Base-by-base conservation (phyloP, 2,888 invertebrate species). In the Pyrochroa serraticornis region DNA sequence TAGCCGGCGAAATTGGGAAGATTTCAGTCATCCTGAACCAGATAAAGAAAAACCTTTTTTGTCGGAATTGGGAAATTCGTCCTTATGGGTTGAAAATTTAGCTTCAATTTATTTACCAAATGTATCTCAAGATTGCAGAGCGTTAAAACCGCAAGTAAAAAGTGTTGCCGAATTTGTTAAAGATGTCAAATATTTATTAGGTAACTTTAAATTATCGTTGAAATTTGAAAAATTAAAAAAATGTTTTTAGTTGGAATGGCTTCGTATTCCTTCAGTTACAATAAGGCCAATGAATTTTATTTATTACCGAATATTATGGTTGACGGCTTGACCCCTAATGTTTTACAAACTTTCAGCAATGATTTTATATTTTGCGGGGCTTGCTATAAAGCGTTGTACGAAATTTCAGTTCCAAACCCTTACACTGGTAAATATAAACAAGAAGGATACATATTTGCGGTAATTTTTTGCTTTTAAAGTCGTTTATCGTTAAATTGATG, bases 1-100 rank as follows among this genome's bases (percentile, higher is more conserved):
- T 43, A 54, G 68, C 30, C 66, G 72, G 37, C 71, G 69, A 54
- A 78, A 69, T 30, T 79, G 79, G 79, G 79, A 79, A 64, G 67
- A 66, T 37, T 73, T 70, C 64, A 75, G 77, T n/a, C 69, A 70
- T 61, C 58, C 71, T 7, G 71, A 70, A 50, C 71, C 76, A 3
- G 70, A 71, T 32, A 77, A 74, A 52, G 78, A 79, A 64, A 60
- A 60, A n/a, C 75, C 75, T 10, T 79, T 79, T 69, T 58, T 77
- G 9, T 71, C 74, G 1, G 79, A 79, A 69, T 65, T 77, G 3
- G 71, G 74, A 7, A 51, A 70, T n/a, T 68, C 74, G 3, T 71
- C 69, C 6, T 65, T 72, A 31, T 74, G 73, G 71, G 69, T 74
- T 12, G 71, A 73, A 41, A 72, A 75, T 66, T 69, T 77, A 56